Evolutionary conservation across 2,888 invertebrate species (phyloP).

Genomic region (Drosophila fulvimacula): DNA sequence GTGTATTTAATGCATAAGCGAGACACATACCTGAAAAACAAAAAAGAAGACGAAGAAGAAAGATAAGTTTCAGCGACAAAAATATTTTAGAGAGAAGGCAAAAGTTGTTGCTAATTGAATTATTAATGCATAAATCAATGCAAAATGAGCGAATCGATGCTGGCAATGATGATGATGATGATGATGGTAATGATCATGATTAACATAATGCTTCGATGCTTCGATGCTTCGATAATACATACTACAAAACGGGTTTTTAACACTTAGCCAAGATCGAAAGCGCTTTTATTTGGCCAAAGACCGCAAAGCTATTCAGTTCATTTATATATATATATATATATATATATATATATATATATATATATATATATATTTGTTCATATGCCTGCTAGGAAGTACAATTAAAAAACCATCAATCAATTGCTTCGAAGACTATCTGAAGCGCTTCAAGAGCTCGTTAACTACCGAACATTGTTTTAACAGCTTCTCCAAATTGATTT

Average conservation of each 20-base stretch:
- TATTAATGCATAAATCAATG: constrained; percentile 71
- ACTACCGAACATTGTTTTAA: constrained; percentile 25
- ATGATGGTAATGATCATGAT: constrained; percentile 10
- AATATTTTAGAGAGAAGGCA: constrained; percentile 21
- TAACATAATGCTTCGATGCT: too few relatives aligned
- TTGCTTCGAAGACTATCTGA: constrained; percentile 17
- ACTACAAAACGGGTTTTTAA: constrained; percentile 35
- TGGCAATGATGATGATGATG: constrained; percentile 9
- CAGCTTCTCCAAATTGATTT: constrained; percentile 24
- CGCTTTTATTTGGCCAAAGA: constrained; percentile 20
- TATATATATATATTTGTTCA: not conserved
- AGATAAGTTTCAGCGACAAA: not conserved
- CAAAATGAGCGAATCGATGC: constrained; percentile 34
- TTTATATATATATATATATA: not conserved
- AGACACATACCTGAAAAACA: constrained; percentile 65
- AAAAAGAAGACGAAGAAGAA: constrained; percentile 2
- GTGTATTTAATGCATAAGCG: constrained; percentile 42
- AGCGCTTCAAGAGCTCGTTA: constrained; percentile 12
- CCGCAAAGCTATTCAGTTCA: constrained; percentile 33
- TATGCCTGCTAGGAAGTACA: constrained; percentile 23
- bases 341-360: not conserved
- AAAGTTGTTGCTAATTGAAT: constrained; percentile 61
- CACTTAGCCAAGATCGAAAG: constrained; percentile 6
- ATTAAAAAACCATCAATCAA: constrained; percentile 57
- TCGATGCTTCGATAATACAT: constrained; percentile 10